Evolutionary conservation across 2,888 invertebrate genomes (phyloP).

Genomic region (Cheilosia variabilis): DNA sequence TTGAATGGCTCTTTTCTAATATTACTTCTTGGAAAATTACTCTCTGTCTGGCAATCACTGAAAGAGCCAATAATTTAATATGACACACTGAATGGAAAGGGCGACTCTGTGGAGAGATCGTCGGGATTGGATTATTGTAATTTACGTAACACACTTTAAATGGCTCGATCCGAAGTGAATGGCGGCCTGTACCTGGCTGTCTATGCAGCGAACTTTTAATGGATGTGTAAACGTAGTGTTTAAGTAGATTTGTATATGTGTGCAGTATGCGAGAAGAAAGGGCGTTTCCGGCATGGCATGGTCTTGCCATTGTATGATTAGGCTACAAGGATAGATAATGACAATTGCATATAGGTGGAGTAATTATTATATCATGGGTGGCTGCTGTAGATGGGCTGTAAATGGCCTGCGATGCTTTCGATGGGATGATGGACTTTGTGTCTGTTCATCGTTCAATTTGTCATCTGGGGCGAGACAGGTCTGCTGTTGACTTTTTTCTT

Average conservation of each 20-base stretch:
- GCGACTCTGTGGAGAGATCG: constrained; percentile 38
- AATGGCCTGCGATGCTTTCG: constrained; percentile 3
- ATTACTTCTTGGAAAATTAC: constrained; percentile 53
- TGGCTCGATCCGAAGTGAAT: constrained; percentile 50
- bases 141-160: constrained; percentile 72
- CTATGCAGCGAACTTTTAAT: constrained; percentile 37
- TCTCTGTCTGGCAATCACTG: constrained; percentile 72
- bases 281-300: constrained; percentile 21
- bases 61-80: constrained; percentile 73
- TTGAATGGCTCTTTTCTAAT: constrained; percentile 53
- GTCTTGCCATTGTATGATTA: too few species aligned
- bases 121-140: constrained; percentile 70
- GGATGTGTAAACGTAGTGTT: constrained; percentile 54
- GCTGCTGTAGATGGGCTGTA: constrained; percentile 6
- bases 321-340: constrained; percentile 62
- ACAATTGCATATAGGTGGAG: constrained; percentile 47
- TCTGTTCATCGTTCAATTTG: constrained; percentile 62
- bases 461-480: constrained; percentile 47
- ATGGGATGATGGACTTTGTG: constrained; percentile 28
- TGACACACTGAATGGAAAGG: constrained; percentile 71
- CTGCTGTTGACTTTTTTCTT: not conserved
- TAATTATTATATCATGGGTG: constrained; percentile 54
- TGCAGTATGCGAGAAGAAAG: constrained; percentile 12
- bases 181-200: constrained; percentile 26
- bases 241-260: constrained; percentile 25